Percentiles rank a stretch among this genome's conserved stretches.
phyloP scores from a whole-genome alignment of 2,113 vertebrate genomes.

The Scalopus aquaticus region DNA sequence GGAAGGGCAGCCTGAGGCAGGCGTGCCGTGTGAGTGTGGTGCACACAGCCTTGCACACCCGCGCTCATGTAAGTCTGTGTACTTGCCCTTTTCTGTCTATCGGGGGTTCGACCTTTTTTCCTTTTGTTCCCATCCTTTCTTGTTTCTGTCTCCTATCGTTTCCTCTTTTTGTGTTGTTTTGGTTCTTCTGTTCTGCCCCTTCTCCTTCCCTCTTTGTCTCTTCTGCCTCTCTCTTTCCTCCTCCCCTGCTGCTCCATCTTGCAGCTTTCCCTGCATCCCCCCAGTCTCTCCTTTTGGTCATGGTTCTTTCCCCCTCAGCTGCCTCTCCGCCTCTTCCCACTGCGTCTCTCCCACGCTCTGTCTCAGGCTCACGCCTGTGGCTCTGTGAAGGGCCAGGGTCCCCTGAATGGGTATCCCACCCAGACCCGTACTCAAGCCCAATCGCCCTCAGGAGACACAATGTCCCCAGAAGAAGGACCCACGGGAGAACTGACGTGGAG shows the following conservation, averaged over 20 bases:
- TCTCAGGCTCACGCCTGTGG: not conserved
- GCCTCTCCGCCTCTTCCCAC: not conserved
- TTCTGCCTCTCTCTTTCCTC: too few relatives aligned
- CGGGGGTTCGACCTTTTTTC: not conserved
- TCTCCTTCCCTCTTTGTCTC: too few relatives aligned
- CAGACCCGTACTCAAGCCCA: too few relatives aligned
- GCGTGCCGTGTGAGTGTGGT: not conserved
- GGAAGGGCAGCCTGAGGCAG: not conserved
- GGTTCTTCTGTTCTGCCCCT: not conserved
- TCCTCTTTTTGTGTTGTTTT: not conserved
- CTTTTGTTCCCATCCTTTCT: slow-evolving; percentile 25
- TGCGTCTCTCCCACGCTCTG: not conserved
- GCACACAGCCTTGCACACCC: not conserved
- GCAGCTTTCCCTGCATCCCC: too few relatives aligned
- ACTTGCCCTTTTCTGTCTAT: not conserved
- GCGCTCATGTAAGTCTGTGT: rapidly evolving
- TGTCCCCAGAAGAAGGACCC: not conserved
- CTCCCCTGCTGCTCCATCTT: not conserved
- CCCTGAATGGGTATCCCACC: not conserved
- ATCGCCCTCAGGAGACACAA: not conserved
- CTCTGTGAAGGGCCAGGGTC: not conserved
- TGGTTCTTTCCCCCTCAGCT: not conserved
- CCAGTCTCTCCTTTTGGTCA: too few relatives aligned
- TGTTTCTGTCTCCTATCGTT: not conserved
- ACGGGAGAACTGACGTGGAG: rapidly evolving